Conservation (phyloP, 2,797 vertebrate genomes). For the Chelon labrosus region DNA sequence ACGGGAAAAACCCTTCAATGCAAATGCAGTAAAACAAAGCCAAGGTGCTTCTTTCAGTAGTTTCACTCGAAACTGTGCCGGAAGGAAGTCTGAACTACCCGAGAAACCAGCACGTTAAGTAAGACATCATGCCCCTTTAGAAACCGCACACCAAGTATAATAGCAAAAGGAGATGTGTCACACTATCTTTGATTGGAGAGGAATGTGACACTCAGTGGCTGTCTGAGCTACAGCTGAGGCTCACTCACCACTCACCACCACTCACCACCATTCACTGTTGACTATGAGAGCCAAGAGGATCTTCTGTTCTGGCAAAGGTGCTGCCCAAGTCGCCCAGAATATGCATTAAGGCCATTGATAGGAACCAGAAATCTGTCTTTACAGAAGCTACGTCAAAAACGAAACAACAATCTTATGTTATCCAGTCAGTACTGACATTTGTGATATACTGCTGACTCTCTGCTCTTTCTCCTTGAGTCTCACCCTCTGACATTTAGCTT, state of each 20-base stretch:
- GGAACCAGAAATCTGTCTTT: conserved; percentile 11
- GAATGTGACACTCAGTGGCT: conserved; percentile 66
- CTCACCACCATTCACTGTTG: conserved; percentile 17
- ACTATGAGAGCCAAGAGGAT: conserved; percentile 40
- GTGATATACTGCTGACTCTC: conserved; percentile 35
- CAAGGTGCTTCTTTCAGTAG: conserved; percentile 5
- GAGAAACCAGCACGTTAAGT: conserved; percentile 51
- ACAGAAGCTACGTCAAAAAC: neutral
- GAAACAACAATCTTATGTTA: conserved; percentile 7
- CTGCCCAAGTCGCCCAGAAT: conserved; percentile 39
- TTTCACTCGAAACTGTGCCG: neutral
- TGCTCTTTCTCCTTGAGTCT: conserved; percentile 49
- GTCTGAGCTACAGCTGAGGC: conserved; percentile 70
- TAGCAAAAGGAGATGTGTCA: conserved; percentile 46
- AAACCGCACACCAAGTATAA: conserved; percentile 26
- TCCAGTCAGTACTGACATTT: conserved; percentile 41
- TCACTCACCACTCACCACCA: conserved; percentile 45
- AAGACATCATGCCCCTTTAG: conserved; percentile 56
- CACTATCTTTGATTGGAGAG: conserved; percentile 65
- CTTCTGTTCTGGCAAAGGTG: conserved; percentile 60
- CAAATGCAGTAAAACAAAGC: conserved; percentile 48
- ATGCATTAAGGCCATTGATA: conserved; percentile 21
- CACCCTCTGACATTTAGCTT: conserved; percentile 66
- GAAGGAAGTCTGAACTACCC: conserved; percentile 32
- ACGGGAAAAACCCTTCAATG: conserved; percentile 28